phyloP scores from a whole-genome alignment of 1,140 invertebrate genomes.

The Rhyzopertha dominica region DNA sequence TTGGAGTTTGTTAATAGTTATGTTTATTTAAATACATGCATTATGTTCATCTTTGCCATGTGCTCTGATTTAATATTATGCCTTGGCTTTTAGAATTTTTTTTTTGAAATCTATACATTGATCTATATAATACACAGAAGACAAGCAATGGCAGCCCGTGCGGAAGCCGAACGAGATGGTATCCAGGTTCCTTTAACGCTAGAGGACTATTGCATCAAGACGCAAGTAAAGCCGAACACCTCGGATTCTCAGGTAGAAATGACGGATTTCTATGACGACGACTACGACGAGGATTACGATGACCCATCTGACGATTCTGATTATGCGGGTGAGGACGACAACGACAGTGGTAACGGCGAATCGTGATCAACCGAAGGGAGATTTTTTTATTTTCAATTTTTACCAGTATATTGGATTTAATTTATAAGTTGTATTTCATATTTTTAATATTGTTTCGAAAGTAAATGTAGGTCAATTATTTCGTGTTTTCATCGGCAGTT shows the following conservation, averaged over 20 bases:
- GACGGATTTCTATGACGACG: constrained; percentile 92
- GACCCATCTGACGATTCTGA: constrained; percentile 58
- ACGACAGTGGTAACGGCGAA: constrained; percentile 45
- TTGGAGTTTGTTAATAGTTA: too few relatives aligned
- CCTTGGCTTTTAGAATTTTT: constrained; percentile 13
- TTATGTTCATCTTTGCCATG: too few relatives aligned
- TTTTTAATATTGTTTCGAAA: too few relatives aligned
- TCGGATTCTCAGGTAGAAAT: constrained; percentile 70
- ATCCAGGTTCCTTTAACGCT: constrained; percentile 94
- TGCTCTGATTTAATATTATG: too few relatives aligned
- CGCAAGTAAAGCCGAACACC: constrained; percentile 72
- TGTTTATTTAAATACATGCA: too few relatives aligned
- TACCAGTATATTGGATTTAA: too few relatives aligned
- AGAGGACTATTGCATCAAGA: constrained; percentile 97
- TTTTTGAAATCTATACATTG: constrained; percentile 12
- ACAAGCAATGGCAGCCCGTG: constrained; percentile 90
- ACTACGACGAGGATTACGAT: constrained; percentile 76
- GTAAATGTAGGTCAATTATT: too few relatives aligned
- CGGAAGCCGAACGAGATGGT: constrained; percentile 93
- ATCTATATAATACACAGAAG: constrained; percentile 65
- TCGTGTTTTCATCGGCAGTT: too few relatives aligned
- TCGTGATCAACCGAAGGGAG: constrained; percentile 40
- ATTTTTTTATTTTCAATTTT: too few relatives aligned
- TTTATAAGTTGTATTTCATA: too few relatives aligned
- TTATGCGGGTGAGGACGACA: constrained; percentile 74